Evolutionary conservation across 2,797 vertebrate species (phyloP).

Genomic region (Enteromius argenteus): DNA sequence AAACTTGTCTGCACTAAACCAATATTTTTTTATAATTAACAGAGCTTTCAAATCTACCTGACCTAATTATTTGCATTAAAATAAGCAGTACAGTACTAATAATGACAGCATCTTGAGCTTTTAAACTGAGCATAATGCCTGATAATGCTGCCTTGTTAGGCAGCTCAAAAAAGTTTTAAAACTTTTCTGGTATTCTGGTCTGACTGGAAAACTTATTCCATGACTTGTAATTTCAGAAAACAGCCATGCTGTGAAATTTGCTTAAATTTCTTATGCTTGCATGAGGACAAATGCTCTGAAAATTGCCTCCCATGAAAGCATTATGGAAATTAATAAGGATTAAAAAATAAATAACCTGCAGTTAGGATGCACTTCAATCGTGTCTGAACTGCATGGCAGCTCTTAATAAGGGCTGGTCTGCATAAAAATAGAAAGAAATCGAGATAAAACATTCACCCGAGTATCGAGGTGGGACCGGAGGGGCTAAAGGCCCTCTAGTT

Average conservation of each 20-base stretch:
- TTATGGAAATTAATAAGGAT: slow-evolving; percentile 2
- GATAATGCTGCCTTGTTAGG: no score
- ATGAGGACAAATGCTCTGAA: neutral
- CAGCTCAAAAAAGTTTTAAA: neutral
- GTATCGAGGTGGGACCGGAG: neutral
- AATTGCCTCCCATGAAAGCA: neutral
- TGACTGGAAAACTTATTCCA: neutral
- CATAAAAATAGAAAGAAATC: neutral
- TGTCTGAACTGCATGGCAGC: slow-evolving; percentile 6
- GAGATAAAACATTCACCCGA: neutral
- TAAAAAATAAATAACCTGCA: slow-evolving; percentile 28
- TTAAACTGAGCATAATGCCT: neutral
- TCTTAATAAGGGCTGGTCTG: neutral
- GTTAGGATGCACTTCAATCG: slow-evolving; percentile 4
- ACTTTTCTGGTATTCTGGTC: neutral
- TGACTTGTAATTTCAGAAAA: neutral
- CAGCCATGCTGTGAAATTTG: neutral
- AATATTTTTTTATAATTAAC: neutral
- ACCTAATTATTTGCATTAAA: neutral
- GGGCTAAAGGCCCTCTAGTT: neutral
- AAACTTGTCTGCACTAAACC: neutral
- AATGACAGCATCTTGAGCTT: neutral
- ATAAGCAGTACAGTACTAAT: neutral
- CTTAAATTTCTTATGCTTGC: neutral
- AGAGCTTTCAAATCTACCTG: neutral